Evolutionary conservation across 1,140 invertebrate genomes (phyloP).

Genomic region (Hormaphis cornu): DNA sequence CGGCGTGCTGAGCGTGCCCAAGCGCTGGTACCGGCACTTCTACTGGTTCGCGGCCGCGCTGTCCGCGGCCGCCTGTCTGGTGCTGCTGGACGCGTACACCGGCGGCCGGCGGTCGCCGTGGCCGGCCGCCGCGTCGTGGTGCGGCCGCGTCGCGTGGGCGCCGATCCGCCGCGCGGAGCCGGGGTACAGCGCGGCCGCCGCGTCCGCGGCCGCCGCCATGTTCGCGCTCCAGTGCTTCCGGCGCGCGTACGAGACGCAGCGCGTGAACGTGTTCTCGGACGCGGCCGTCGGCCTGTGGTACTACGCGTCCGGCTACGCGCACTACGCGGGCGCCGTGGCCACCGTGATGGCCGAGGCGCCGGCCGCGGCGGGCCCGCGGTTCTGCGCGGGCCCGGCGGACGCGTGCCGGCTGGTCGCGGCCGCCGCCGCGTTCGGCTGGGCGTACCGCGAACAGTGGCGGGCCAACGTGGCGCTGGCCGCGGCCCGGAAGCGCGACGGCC

Average conservation of each 20-base stretch:
- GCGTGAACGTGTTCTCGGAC: conserved; percentile 2
- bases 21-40: neutral
- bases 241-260: neutral
- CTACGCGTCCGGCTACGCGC: neutral
- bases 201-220: neutral
- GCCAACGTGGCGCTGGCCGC: neutral
- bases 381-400: neutral
- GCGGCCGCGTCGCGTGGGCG: neutral
- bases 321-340: neutral
- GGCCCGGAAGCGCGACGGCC: neutral
- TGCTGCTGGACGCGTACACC: neutral
- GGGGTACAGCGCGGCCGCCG: neutral
- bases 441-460: neutral
- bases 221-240: neutral
- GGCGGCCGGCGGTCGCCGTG: too few relatives aligned
- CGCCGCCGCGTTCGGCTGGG: neutral
- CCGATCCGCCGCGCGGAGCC: neutral
- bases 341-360: neutral
- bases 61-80: neutral
- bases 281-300: neutral
- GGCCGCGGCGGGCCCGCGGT: neutral
- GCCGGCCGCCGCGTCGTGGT: neutral
- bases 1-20: neutral
- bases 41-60: neutral
- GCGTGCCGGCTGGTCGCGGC: neutral